A percentile compares a stretch with the other conserved stretches of the same genome.
Conservation (phyloP, 1,140 invertebrate species). For the Drosophila mayri region DNA sequence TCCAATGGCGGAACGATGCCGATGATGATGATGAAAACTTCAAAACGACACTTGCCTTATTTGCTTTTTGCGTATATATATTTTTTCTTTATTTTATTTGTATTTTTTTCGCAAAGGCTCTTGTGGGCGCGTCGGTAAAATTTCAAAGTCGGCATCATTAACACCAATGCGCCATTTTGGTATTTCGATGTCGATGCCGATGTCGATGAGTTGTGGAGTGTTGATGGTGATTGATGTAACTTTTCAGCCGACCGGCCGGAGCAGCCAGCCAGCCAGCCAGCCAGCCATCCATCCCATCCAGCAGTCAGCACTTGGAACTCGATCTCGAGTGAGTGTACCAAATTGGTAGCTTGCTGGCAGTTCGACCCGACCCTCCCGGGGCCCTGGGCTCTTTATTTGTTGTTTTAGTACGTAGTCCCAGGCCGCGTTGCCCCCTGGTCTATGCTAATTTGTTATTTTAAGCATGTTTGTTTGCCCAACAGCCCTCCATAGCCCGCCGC, state of each 20-base stretch:
- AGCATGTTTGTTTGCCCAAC: slow-evolving; percentile 77
- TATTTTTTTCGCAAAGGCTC: slow-evolving; percentile 37
- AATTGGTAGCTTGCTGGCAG: slow-evolving; percentile 51
- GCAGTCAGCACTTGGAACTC: slow-evolving; percentile 33
- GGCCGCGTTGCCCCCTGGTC: slow-evolving; percentile 38
- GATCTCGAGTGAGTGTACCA: slow-evolving; percentile 61
- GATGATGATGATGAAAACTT: slow-evolving; percentile 72
- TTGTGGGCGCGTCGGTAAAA: slow-evolving; percentile 78
- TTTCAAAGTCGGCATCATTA: slow-evolving; percentile 83
- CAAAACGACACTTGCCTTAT: slow-evolving; percentile 74
- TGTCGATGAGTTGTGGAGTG: slow-evolving; percentile 50
- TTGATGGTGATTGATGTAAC: slow-evolving; percentile 74
- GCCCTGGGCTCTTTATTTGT: slow-evolving; percentile 45
- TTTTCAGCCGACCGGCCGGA: slow-evolving; percentile 37
- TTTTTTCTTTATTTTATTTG: neutral
- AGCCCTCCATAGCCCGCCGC: slow-evolving; percentile 6
- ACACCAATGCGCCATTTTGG: slow-evolving; percentile 78
- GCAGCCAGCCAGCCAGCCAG: slow-evolving; percentile 30
- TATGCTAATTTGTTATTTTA: slow-evolving; percentile 84
- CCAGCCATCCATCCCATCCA: slow-evolving; percentile 28
- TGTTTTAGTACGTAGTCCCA: slow-evolving; percentile 47
- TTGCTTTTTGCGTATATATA: slow-evolving; percentile 49
- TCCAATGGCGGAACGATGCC: slow-evolving; percentile 67
- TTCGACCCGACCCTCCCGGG: slow-evolving; percentile 11
- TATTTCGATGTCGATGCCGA: slow-evolving; percentile 45